These are phyloP conservation scores for Synaphobranchus kaupii DNA, from an alignment of 2,797 vertebrate species.

Conservation along the genomic window DNA sequence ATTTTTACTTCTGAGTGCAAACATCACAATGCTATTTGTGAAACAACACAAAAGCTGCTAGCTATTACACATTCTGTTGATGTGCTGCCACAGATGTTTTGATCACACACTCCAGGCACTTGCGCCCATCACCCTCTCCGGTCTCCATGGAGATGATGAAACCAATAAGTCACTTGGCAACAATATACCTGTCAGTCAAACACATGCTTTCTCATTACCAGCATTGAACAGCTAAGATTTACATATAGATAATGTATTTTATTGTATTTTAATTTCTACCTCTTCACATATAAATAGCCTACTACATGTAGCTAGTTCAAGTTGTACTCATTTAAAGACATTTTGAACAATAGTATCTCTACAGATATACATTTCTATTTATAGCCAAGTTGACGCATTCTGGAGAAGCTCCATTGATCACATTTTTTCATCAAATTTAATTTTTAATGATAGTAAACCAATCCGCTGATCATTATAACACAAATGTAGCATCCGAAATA, in stretches of 20 bases:
- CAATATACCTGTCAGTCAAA: background rate
- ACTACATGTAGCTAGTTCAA: background rate
- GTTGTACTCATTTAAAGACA: background rate
- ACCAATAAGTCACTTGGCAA: background rate
- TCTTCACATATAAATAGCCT: background rate
- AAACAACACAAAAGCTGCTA: background rate
- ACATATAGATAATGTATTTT: background rate
- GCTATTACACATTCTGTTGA: background rate
- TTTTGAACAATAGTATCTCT: background rate
- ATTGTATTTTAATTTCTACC: background rate
- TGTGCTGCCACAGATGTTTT: background rate
- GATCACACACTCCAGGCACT: background rate
- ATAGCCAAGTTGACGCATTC: background rate
- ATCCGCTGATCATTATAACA: background rate
- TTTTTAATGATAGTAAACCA: background rate
- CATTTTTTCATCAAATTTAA: background rate
- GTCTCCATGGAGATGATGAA: constrained; percentile 25
- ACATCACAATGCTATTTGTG: background rate
- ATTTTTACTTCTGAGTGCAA: background rate
- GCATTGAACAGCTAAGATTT: background rate
- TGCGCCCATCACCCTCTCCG: background rate
- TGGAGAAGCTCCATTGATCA: background rate
- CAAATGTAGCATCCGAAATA: background rate
- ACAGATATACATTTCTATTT: background rate
- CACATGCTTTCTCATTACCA: background rate